phyloP scores from a whole-genome alignment of 2,113 vertebrate species.

The Ascaphus truei region DNA sequence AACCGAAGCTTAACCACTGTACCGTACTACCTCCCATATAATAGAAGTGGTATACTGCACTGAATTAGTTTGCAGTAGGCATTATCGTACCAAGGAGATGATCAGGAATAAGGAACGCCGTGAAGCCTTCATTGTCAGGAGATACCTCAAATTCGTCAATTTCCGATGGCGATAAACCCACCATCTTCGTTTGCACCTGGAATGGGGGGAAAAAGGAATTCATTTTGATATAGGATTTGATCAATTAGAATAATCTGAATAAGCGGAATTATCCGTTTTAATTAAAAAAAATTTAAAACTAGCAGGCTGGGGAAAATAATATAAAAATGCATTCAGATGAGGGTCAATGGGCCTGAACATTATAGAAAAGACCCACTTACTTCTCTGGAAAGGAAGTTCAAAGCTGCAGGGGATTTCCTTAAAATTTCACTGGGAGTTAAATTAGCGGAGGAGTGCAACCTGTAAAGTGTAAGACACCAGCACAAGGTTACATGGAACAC shows the following conservation, averaged over 20 bases:
- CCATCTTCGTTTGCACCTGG: conserved; percentile 71
- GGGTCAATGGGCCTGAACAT: too few relatives aligned
- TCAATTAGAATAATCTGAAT: too few relatives aligned
- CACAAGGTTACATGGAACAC: too few relatives aligned
- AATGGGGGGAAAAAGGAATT: conserved; percentile 19
- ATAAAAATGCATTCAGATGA: too few relatives aligned
- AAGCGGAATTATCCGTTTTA: too few relatives aligned
- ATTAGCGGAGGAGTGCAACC: conserved; percentile 75
- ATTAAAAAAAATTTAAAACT: too few relatives aligned
- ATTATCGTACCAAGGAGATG: conserved; percentile 71
- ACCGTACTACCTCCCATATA: too few relatives aligned
- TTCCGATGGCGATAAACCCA: conserved; percentile 63
- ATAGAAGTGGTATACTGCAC: too few relatives aligned
- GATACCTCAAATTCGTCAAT: conserved; percentile 58
- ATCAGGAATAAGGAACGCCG: conserved; percentile 60
- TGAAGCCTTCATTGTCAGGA: conserved; percentile 54
- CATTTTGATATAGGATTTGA: not conserved
- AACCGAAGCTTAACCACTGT: too few relatives aligned
- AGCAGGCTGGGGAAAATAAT: too few relatives aligned
- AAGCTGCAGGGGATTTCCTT: conserved; percentile 66
- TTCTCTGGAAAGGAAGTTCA: conserved; percentile 58
- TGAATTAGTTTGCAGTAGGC: too few relatives aligned
- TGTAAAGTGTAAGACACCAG: conserved; percentile 45
- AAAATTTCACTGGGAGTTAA: conserved; percentile 66
- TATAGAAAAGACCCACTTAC: too few relatives aligned